phyloP scores from a whole-genome alignment of 2,888 invertebrate genomes.

The Heliconius ismenius region DNA sequence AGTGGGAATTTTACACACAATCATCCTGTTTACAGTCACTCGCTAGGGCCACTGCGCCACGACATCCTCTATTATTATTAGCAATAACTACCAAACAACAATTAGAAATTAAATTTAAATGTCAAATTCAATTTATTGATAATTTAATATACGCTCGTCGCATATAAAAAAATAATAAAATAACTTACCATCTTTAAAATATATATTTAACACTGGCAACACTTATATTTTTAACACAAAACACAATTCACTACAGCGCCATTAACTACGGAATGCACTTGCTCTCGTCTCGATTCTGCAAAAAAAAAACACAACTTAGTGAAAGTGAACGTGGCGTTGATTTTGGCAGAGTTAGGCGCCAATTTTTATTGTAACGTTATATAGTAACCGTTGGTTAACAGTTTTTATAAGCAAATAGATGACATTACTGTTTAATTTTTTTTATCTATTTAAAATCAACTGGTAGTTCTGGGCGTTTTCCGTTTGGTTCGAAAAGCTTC shows the following conservation, averaged over 20 bases:
- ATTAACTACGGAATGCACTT: conserved; percentile 46
- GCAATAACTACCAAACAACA: background rate
- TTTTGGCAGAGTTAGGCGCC: conserved; percentile 50
- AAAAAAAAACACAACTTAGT: conserved; percentile 55
- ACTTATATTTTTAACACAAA: conserved; percentile 32
- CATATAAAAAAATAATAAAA: background rate
- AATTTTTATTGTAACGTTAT: background rate
- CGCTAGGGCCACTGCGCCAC: no score
- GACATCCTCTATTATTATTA: background rate
- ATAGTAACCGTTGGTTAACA: background rate
- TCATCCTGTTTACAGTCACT: no score
- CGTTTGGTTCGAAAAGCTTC: no score
- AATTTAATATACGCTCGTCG: background rate
- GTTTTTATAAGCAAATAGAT: background rate
- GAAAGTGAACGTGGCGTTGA: conserved; percentile 59
- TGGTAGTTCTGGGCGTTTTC: no score
- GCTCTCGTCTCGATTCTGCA: conserved; percentile 56
- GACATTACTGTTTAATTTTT: background rate
- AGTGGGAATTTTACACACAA: no score
- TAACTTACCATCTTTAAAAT: conserved; percentile 33
- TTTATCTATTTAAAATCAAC: no score
- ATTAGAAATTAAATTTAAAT: background rate
- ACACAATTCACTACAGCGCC: conserved; percentile 50
- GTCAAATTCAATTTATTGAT: background rate
- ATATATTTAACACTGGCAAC: conserved; percentile 30